These are phyloP conservation scores for Turnix velox DNA, from an alignment of 2,113 vertebrate species.

Conservation along the genomic window DNA sequence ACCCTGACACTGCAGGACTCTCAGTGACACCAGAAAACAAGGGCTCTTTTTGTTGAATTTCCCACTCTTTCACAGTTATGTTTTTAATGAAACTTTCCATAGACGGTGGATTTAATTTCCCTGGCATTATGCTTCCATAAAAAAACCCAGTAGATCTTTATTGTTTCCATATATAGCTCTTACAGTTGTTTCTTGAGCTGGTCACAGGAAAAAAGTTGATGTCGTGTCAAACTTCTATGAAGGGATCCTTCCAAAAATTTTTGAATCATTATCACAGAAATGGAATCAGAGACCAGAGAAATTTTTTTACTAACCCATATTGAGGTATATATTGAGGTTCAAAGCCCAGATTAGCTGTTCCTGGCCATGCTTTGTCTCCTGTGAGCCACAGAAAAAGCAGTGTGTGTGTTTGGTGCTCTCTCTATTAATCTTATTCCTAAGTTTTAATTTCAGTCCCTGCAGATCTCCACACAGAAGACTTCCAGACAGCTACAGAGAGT, in stretches of 20 bases:
- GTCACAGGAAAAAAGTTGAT: constrained; percentile 29
- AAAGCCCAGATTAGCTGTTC: not conserved
- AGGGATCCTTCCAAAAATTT: not conserved
- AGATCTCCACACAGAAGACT: not conserved
- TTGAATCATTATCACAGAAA: constrained; percentile 1
- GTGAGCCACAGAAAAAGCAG: not conserved
- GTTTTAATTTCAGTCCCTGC: not conserved
- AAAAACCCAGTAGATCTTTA: not conserved
- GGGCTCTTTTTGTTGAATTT: constrained; percentile 5
- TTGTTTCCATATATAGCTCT: constrained; percentile 25
- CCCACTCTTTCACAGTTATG: not conserved
- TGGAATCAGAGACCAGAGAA: not conserved
- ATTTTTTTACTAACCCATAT: not conserved
- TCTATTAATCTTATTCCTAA: not conserved
- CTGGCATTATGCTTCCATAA: constrained; percentile 21
- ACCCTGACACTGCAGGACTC: not conserved
- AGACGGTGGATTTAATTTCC: constrained; percentile 27
- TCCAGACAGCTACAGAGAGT: not conserved
- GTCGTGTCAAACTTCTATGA: not conserved
- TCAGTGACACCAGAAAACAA: constrained; percentile 15
- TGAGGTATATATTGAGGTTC: not conserved
- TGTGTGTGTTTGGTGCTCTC: not conserved
- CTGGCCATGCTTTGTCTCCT: not conserved
- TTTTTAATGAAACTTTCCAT: constrained; percentile 51
- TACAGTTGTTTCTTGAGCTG: not conserved